These are phyloP conservation scores for Drosophila melanogaster DNA, from an alignment of 1,140 invertebrate species.

Conservation along the genomic window DNA sequence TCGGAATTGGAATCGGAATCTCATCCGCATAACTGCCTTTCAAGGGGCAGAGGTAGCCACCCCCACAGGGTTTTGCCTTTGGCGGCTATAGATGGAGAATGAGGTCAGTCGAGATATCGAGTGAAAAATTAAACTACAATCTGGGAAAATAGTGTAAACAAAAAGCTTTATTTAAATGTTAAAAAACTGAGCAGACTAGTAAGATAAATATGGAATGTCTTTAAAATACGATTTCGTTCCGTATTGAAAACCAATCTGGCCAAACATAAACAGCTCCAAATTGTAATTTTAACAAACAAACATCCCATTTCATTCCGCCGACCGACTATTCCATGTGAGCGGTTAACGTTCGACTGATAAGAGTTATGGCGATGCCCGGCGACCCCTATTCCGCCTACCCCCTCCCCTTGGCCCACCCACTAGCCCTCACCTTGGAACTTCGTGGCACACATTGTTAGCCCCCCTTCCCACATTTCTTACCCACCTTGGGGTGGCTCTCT, in stretches of 20 bases:
- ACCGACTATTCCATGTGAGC: constrained; percentile 53
- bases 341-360: constrained; percentile 71
- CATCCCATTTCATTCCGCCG: constrained; percentile 3
- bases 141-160: not conserved
- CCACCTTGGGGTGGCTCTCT: constrained; percentile 34
- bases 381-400: constrained; percentile 13
- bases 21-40: constrained; percentile 2
- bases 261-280: too few relatives aligned
- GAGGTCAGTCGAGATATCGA: not conserved
- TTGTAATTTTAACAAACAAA: too few relatives aligned
- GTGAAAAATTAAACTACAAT: not conserved
- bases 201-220: too few relatives aligned
- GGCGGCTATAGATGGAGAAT: not conserved
- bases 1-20: constrained; percentile 22
- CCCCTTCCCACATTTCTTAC: not conserved
- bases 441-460: constrained; percentile 54
- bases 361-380: constrained; percentile 39
- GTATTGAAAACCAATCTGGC: too few relatives aligned
- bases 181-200: too few relatives aligned
- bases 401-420: constrained; percentile 1
- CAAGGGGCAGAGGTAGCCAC: not conserved
- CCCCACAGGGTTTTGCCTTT: constrained; percentile 7
- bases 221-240: too few relatives aligned
- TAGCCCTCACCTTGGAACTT: constrained; percentile 53
- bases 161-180: too few relatives aligned